Percentiles rank a stretch among this genome's conserved stretches.
Evolutionary conservation across 2,113 vertebrate genomes (phyloP).

Genomic region (Grallaria varia): DNA sequence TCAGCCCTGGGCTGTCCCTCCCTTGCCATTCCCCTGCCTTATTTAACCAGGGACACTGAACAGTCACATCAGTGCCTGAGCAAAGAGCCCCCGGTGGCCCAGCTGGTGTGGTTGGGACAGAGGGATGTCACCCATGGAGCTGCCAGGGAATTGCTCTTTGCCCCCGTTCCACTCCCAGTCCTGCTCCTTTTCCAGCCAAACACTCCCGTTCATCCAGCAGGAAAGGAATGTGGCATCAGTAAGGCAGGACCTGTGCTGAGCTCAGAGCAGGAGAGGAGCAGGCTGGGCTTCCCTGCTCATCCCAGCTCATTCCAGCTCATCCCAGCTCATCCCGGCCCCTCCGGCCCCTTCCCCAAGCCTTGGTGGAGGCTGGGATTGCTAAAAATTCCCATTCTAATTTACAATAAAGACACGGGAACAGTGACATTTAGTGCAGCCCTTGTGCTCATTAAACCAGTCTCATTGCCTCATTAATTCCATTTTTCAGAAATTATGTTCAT

Average conservation of each 20-base stretch:
- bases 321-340: neutral
- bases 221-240: neutral
- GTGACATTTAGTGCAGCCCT: slow-evolving; percentile 62
- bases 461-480: slow-evolving; percentile 63
- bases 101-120: neutral
- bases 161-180: neutral
- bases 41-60: neutral
- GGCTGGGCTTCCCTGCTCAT: neutral
- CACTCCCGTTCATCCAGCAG: neutral
- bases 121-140: neutral
- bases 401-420: slow-evolving; percentile 29
- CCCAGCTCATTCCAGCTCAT: neutral
- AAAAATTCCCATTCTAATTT: neutral
- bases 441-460: slow-evolving; percentile 54
- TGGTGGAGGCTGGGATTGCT: neutral
- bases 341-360: neutral
- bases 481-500: slow-evolving; percentile 49
- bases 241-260: neutral
- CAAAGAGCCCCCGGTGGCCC: neutral
- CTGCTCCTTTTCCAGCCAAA: neutral
- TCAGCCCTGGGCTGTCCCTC: neutral
- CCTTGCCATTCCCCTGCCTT: neutral
- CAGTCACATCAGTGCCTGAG: neutral
- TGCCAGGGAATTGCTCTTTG: neutral
- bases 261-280: neutral